Conservation (phyloP, 1,140 invertebrate species). For the Bombyx mandarina region DNA sequence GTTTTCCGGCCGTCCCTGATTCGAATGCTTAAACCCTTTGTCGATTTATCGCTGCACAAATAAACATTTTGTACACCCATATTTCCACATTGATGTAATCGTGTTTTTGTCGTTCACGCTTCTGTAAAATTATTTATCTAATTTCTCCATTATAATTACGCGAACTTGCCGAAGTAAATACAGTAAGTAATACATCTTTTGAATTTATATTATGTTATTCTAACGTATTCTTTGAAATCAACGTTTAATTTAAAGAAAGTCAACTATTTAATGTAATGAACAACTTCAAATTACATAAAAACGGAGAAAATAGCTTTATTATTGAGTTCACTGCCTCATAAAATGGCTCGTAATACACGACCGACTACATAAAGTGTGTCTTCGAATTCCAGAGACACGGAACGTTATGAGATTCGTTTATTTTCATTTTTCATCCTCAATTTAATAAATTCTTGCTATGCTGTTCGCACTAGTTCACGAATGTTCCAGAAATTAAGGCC, state of each 20-base stretch:
- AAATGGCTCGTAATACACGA: constrained; percentile 7
- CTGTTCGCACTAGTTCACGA: not conserved
- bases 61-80: no score
- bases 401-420: constrained; percentile 8
- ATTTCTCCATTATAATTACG: no score
- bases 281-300: constrained; percentile 10
- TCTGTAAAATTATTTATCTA: no score
- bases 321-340: constrained; percentile 7
- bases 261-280: constrained; percentile 2
- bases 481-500: not conserved
- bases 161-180: no score
- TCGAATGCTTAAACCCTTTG: not conserved
- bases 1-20: constrained; percentile 8
- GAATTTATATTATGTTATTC: no score
- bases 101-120: no score
- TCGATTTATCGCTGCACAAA: no score
- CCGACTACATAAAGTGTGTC: not conserved
- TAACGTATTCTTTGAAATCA: no score
- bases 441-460: not conserved
- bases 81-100: no score
- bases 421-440: constrained; percentile 3
- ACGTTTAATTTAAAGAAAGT: no score
- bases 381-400: constrained; percentile 6
- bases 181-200: no score
- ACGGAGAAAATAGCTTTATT: constrained; percentile 13